Conservation (phyloP, 2,888 invertebrate genomes). For the Drosophila yooni region DNA sequence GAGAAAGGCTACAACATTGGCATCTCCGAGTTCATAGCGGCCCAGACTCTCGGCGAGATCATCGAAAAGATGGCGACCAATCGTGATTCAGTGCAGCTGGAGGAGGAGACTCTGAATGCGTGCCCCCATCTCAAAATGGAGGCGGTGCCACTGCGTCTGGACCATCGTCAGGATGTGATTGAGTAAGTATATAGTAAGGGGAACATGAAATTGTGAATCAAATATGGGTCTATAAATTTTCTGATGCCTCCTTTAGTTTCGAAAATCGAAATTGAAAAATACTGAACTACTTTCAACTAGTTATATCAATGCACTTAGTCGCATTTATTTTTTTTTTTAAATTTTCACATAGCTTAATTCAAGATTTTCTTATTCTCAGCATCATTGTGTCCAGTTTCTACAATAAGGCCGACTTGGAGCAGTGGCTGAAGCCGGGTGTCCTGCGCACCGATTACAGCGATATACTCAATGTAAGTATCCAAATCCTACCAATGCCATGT, state of each 20-base stretch:
- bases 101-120: constrained; percentile 77
- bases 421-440: constrained; percentile 90
- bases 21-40: constrained; percentile 92
- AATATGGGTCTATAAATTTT: background rate
- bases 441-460: constrained; percentile 89
- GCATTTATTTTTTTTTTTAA: background rate
- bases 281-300: background rate
- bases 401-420: constrained; percentile 93
- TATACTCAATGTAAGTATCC: constrained; percentile 86
- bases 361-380: constrained; percentile 84
- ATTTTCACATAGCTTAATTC: background rate
- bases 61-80: constrained; percentile 87
- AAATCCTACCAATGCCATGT: background rate
- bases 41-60: constrained; percentile 89
- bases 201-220: background rate
- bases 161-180: constrained; percentile 89
- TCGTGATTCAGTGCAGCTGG: constrained; percentile 75
- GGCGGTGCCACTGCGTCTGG: constrained; percentile 81
- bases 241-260: background rate
- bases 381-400: constrained; percentile 94
- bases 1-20: constrained; percentile 92
- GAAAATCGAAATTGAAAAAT: background rate
- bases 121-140: constrained; percentile 82
- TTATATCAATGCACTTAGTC: background rate
- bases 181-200: constrained; percentile 87